Percentiles rank a stretch among this genome's conserved stretches.
Evolutionary conservation across 2,797 vertebrate genomes (phyloP).

Genomic region (Tapera naevia): DNA sequence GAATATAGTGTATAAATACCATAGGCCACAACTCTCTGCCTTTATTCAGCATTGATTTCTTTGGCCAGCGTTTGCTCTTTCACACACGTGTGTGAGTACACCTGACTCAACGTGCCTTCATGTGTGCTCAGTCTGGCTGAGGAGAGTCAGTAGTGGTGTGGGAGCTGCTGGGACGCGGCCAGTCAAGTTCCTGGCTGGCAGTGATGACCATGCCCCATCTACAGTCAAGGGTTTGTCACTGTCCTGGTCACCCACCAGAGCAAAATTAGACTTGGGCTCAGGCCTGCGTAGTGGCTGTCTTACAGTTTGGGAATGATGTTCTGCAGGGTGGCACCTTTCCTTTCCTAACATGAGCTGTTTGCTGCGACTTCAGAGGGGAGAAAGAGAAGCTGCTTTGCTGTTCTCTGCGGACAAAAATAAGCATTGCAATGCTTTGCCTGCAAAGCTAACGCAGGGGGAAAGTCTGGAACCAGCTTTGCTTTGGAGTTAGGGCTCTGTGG

Average conservation of each 20-base stretch:
- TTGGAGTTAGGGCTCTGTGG: conserved; percentile 37
- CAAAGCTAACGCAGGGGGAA: conserved; percentile 34
- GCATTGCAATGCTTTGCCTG: conserved; percentile 30
- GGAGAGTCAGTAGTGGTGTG: not conserved
- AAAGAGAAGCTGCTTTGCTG: conserved; percentile 43
- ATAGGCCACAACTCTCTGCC: conserved; percentile 65
- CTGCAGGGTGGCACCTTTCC: conserved; percentile 44
- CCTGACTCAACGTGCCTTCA: conserved; percentile 74
- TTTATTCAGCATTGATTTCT: not conserved
- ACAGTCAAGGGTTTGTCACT: not conserved
- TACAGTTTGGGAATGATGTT: conserved; percentile 26
- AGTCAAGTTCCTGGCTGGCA: not conserved
- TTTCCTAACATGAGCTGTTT: conserved; percentile 16
- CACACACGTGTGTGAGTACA: not conserved
- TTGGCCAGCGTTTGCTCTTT: conserved; percentile 59
- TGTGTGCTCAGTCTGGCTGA: conserved; percentile 41
- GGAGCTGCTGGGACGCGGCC: not conserved
- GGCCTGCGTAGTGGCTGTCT: conserved; percentile 39
- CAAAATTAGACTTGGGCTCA: not conserved
- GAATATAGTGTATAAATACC: conserved; percentile 20
- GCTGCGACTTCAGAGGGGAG: not conserved
- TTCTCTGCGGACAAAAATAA: not conserved
- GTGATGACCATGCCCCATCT: conserved; percentile 6
- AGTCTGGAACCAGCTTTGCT: conserved; percentile 24
- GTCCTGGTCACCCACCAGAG: conserved; percentile 14